phyloP scores from a whole-genome alignment of 30 jellyfish, hydroid and myxozoan species.

The Aurelia sp. region DNA sequence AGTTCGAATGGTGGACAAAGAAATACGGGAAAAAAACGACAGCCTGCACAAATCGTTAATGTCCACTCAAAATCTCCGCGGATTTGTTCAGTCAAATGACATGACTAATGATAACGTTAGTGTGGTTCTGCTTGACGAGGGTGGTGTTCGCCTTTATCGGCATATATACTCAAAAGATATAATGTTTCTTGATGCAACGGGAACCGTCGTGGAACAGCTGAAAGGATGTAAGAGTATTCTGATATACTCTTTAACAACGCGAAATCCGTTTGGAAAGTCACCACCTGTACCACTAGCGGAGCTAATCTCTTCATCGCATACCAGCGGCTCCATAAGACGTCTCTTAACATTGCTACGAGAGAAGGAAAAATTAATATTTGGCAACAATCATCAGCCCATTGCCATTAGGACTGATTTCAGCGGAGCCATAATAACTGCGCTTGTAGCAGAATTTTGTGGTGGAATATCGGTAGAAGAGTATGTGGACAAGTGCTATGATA shows the following conservation, averaged over 20 bases:
- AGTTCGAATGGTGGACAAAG: neutral
- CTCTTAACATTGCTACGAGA: neutral
- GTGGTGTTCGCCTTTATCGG: neutral
- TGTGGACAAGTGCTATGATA: neutral
- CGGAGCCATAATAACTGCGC: neutral
- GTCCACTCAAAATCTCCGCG: neutral
- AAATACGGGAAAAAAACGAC: neutral
- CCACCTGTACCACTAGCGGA: conserved; percentile 2
- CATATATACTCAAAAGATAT: neutral
- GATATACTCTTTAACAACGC: neutral
- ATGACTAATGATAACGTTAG: neutral
- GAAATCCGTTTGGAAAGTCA: neutral
- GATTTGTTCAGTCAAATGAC: neutral
- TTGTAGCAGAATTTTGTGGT: too few species aligned
- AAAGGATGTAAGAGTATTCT: neutral
- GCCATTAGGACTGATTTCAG: neutral
- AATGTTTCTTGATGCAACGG: neutral
- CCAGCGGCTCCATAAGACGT: neutral
- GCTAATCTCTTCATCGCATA: neutral
- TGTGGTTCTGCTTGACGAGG: neutral
- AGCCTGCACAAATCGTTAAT: neutral
- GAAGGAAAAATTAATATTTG: neutral
- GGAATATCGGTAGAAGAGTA: neutral
- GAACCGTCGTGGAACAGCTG: neutral
- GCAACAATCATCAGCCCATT: neutral